Evolutionary conservation across 1,140 invertebrate species (phyloP).

Genomic region (Bombus balteatus): DNA sequence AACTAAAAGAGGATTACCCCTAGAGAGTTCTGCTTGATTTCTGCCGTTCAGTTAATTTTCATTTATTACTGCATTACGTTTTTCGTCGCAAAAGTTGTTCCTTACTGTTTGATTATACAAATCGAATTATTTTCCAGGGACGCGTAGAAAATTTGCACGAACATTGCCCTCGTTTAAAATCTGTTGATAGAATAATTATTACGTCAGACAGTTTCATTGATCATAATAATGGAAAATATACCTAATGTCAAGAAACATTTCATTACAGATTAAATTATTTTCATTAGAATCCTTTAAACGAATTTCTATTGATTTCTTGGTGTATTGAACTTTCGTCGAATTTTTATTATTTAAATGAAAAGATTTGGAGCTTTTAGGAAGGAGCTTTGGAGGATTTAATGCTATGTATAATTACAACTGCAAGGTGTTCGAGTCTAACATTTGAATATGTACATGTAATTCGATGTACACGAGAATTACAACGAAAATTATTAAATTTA

Average conservation of each 20-base stretch:
- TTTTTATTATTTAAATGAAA: not conserved
- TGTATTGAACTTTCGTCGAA: not conserved
- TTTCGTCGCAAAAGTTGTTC: not conserved
- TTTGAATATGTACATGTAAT: not conserved
- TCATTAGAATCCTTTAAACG: not conserved
- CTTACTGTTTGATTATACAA: not conserved
- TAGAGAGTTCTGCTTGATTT: slow-evolving; percentile 21
- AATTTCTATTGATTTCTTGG: not conserved
- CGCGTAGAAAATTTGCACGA: not conserved
- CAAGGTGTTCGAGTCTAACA: too few relatives aligned
- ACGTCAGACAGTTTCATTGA: not conserved
- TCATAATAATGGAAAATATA: not conserved
- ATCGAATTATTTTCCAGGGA: not conserved
- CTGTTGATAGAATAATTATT: not conserved
- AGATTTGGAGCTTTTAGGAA: not conserved
- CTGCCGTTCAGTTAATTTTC: slow-evolving; percentile 9
- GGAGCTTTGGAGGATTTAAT: too few relatives aligned
- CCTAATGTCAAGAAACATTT: not conserved
- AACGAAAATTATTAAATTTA: slow-evolving; percentile 6
- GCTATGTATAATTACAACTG: too few relatives aligned
- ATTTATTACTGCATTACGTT: slow-evolving; percentile 1
- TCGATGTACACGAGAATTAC: not conserved
- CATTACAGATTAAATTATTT: too few relatives aligned
- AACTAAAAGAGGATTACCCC: slow-evolving; percentile 4
- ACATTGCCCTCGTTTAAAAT: not conserved